Evolutionary conservation across 2,113 vertebrate species (phyloP).

Genomic region (Coryphaenoides rupestris): DNA sequence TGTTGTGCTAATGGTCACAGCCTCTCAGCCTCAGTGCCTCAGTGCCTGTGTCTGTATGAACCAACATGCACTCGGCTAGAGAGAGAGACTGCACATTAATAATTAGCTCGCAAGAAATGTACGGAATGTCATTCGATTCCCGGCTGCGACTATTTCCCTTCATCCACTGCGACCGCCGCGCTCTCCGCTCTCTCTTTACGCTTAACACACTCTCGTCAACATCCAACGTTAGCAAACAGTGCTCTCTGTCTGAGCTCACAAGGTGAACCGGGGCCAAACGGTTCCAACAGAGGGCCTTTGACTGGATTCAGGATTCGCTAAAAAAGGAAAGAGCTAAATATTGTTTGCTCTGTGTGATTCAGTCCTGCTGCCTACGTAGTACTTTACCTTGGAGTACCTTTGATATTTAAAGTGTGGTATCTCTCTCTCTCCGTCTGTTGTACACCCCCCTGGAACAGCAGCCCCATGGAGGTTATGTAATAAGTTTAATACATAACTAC

Average conservation of each 20-base stretch:
- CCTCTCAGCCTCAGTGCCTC: neutral
- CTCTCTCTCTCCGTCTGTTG: no score
- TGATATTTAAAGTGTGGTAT: no score
- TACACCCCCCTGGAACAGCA: no score
- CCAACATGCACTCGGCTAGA: slow-evolving; percentile 1
- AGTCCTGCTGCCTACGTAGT: no score
- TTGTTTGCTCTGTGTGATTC: slow-evolving; percentile 24
- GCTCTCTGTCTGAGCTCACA: slow-evolving; percentile 36
- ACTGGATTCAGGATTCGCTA: slow-evolving; percentile 8
- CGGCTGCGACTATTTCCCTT: slow-evolving; percentile 33
- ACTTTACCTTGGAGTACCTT: no score
- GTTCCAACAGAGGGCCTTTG: slow-evolving; percentile 19
- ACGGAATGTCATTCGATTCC: slow-evolving; percentile 61
- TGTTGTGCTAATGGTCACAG: neutral
- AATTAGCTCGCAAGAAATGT: slow-evolving; percentile 63
- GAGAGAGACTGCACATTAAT: slow-evolving; percentile 61
- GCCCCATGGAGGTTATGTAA: no score
- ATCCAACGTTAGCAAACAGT: slow-evolving; percentile 30
- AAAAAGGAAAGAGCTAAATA: slow-evolving; percentile 4
- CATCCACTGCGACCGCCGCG: slow-evolving; percentile 27
- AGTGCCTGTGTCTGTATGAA: no score
- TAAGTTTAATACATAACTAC: no score
- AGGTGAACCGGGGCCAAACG: slow-evolving; percentile 37
- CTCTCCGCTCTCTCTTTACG: neutral
- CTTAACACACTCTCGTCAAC: neutral